Evolutionary conservation across 2,113 vertebrate species (phyloP), one percentile per base, ranked within the genome.

Genomic region (Psittacula cyanocephala): DNA sequence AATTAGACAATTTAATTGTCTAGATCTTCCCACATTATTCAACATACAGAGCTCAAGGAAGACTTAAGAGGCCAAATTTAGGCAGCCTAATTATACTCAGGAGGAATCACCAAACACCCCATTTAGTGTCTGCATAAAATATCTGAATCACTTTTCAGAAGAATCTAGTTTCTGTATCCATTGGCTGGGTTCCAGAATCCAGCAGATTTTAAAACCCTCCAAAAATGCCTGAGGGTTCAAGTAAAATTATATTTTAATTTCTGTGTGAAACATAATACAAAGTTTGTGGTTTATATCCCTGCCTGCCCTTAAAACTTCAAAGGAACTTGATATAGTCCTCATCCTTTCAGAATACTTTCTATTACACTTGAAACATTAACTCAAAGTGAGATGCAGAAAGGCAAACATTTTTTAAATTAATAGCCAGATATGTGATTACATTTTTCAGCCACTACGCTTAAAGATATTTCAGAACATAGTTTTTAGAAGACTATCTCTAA

Each of bases 401-500:
- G 71, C 80, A 90, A 79, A 79, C 4, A 9, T 14, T 44, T 79
- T 90, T 80, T 4, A 83, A 91, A 89, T 93, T 89, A 92, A 95
- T 81, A 89, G 68, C 10, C 85, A 78, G 86, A 88, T 94, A 95
- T 49, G 68, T 67, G 64, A 92, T 68, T 65, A 78, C 27, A 80
- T 65, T 79, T 63, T 71, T 88, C 49, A 63, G 60, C 81, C 86
- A 85, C 85, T 95, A 93, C 37, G 78, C 81, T 89, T 83, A 86
- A 88, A 94, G 81, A n/a, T 49, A 95, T 78, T 79, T 92, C 67
- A 91, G 91, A 95, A 55, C 49, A 74, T 85, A 46, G 65, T 65
- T 89, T 91, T 91, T 83, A 96, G 87, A 95, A 95, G 86, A 97
- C 46, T 53, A 89, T 89, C 87, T 90, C 64, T 72, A 91, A 89